Conservation (phyloP, 2,113 vertebrate species). For the Calidris pugnax region DNA sequence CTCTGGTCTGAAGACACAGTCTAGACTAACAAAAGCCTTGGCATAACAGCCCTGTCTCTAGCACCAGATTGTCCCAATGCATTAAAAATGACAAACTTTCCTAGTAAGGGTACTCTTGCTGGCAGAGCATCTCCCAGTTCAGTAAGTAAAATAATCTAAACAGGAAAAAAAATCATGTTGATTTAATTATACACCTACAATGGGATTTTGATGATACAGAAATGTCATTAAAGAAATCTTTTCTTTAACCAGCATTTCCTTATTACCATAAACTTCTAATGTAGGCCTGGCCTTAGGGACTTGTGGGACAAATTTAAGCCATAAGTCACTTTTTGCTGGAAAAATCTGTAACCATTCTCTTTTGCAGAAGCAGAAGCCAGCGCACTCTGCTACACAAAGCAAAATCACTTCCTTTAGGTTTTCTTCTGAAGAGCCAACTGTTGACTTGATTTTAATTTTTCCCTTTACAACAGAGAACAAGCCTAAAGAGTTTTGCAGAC, state of each 20-base stretch:
- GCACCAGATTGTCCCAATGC: background rate
- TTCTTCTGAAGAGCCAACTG: background rate
- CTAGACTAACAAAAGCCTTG: background rate
- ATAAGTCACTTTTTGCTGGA: background rate
- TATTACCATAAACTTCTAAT: constrained; percentile 2
- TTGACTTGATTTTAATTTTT: background rate
- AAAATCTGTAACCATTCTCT: background rate
- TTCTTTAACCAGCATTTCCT: background rate
- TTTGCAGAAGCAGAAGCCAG: background rate
- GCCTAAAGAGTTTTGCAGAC: background rate
- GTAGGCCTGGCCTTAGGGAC: background rate
- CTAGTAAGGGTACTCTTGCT: background rate
- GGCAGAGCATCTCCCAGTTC: background rate
- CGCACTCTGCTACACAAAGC: background rate
- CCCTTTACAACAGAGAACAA: background rate
- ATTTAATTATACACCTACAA: constrained; percentile 36
- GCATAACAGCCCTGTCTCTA: background rate
- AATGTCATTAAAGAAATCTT: background rate
- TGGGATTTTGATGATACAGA: background rate
- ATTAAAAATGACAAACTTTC: background rate
- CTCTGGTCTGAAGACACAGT: background rate
- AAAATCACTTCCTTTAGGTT: background rate
- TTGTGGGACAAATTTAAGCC: background rate
- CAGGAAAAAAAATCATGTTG: background rate
- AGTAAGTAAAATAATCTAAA: constrained; percentile 4